Conservation (phyloP, 1,140 invertebrate species). For the Ladona fulva region DNA sequence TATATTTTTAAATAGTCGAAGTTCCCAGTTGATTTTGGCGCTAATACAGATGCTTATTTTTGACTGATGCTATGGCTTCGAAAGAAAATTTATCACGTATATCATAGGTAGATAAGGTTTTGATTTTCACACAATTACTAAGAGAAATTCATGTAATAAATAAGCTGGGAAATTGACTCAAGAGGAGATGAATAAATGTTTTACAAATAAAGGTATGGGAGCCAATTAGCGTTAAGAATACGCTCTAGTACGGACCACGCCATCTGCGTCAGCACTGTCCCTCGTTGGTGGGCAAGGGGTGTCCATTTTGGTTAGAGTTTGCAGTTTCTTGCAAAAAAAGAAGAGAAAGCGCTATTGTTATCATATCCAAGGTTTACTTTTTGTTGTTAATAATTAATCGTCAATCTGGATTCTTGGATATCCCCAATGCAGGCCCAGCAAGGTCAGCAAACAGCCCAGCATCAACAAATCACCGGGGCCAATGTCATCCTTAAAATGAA, state of each 20-base stretch:
- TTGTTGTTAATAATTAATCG: neutral
- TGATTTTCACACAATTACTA: no score
- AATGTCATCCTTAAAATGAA: conserved; percentile 64
- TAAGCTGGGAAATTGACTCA: no score
- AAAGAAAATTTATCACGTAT: no score
- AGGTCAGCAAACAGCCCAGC: conserved; percentile 42
- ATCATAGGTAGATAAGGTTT: no score
- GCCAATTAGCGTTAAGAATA: conserved; percentile 1
- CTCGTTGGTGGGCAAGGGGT: neutral
- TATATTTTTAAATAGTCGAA: no score
- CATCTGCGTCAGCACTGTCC: neutral
- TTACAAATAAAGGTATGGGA: neutral
- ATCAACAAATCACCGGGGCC: conserved; percentile 39
- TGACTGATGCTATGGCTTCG: no score
- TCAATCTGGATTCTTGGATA: neutral
- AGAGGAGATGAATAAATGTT: no score
- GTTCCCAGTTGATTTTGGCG: no score
- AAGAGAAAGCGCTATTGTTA: no score
- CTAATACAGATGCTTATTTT: no score
- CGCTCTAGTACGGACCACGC: neutral
- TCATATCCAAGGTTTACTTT: no score
- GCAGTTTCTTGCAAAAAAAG: neutral
- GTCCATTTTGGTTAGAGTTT: neutral
- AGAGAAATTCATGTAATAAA: no score
- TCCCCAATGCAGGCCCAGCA: conserved; percentile 41